phyloP scores from a whole-genome alignment of 2,888 invertebrate genomes.

The Acrocera orbiculus region DNA sequence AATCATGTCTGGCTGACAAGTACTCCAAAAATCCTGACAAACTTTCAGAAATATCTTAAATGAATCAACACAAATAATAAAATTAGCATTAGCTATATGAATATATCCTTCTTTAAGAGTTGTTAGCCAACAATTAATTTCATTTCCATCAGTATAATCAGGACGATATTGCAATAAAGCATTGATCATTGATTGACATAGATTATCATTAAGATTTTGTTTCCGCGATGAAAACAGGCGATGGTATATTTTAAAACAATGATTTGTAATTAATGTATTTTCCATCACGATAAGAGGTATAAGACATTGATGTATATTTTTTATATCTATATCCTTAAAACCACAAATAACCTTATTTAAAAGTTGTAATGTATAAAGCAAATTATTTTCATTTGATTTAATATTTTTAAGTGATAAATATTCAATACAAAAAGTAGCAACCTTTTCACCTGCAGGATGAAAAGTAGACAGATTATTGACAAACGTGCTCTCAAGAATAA shows the following conservation, averaged over 20 bases:
- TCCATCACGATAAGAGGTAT: constrained; percentile 74
- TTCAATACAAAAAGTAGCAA: constrained; percentile 52
- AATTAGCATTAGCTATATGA: constrained; percentile 47
- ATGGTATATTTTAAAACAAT: constrained; percentile 67
- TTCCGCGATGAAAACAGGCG: constrained; percentile 52
- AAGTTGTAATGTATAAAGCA: constrained; percentile 58
- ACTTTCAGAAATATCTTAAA: too few relatives aligned
- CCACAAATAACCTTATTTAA: constrained; percentile 55
- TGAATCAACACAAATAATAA: too few relatives aligned
- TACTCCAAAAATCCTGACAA: too few relatives aligned
- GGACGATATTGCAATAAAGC: constrained; percentile 78
- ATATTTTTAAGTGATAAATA: constrained; percentile 50
- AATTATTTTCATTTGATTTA: constrained; percentile 46
- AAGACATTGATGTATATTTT: constrained; percentile 61
- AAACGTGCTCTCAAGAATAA: constrained; percentile 54
- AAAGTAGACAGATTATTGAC: constrained; percentile 28
- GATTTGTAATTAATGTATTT: constrained; percentile 63
- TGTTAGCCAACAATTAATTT: constrained; percentile 67
- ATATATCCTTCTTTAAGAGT: constrained; percentile 67
- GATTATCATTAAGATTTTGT: constrained; percentile 37
- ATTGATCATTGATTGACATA: constrained; percentile 58
- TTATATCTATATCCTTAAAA: constrained; percentile 59
- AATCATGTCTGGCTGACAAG: too few relatives aligned
- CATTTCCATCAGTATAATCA: constrained; percentile 53
- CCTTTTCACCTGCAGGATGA: constrained; percentile 37